phyloP scores from a whole-genome alignment of 2,797 vertebrate genomes.

The Limosa lapponica region DNA sequence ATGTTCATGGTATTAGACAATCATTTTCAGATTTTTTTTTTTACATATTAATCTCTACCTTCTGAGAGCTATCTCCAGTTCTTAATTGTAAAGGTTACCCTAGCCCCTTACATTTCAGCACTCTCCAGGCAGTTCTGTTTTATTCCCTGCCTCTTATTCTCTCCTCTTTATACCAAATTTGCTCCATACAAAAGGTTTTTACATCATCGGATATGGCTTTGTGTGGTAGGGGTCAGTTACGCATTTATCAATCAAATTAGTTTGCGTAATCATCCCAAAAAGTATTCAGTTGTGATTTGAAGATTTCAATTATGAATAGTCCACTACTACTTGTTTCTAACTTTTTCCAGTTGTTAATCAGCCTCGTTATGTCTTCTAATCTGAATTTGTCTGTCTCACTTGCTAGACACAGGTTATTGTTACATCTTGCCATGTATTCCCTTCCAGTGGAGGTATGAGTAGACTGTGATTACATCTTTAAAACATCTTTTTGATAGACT shows the following conservation, averaged over 20 bases:
- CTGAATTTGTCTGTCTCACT: background rate
- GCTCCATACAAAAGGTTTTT: background rate
- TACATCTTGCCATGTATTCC: background rate
- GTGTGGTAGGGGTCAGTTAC: background rate
- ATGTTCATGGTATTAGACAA: background rate
- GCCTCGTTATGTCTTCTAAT: background rate
- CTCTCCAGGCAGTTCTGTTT: background rate
- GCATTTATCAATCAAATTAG: background rate
- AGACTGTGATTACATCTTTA: background rate
- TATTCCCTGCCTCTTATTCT: background rate
- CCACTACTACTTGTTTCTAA: background rate
- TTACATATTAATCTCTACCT: background rate
- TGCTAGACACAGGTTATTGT: background rate
- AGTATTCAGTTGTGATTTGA: background rate
- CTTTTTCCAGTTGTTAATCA: background rate
- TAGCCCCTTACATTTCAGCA: background rate
- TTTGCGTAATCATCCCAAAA: background rate
- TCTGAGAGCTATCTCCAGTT: background rate
- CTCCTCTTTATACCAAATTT: background rate
- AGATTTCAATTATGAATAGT: background rate
- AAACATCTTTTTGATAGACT: background rate
- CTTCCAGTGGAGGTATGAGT: background rate
- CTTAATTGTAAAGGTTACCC: background rate
- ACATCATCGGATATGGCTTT: background rate
- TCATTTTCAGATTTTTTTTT: background rate